These are phyloP conservation scores for Podotricha telesiphe DNA, from an alignment of 2,888 invertebrate species.

Conservation along the genomic window DNA sequence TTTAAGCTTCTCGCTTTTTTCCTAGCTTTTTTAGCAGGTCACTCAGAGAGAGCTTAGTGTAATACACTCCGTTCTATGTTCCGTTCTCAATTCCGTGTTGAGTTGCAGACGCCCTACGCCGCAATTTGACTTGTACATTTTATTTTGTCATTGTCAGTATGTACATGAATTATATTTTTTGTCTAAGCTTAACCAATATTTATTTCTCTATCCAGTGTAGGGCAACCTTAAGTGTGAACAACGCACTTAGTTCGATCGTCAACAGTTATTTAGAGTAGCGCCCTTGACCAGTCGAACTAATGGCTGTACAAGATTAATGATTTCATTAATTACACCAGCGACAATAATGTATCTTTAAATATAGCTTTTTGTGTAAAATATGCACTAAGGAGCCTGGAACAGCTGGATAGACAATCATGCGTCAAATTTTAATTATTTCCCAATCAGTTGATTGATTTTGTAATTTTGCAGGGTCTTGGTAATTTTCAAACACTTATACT, in stretches of 20 bases:
- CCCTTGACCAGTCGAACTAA: conserved; percentile 77
- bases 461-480: not conserved
- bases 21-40: too few species aligned
- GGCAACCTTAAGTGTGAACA: conserved; percentile 57
- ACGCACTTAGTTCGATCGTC: conserved; percentile 71
- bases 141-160: too few species aligned
- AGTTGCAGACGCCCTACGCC: too few species aligned
- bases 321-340: conserved; percentile 77
- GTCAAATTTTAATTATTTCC: conserved; percentile 26
- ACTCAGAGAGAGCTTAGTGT: too few species aligned
- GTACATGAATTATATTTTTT: too few species aligned
- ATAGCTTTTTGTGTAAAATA: conserved; percentile 41
- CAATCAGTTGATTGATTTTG: conserved; percentile 10
- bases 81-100: too few species aligned
- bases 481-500: not conserved
- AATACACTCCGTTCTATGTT: too few species aligned
- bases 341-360: conserved; percentile 69
- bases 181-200: not conserved
- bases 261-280: conserved; percentile 72
- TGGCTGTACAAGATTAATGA: conserved; percentile 77
- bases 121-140: too few species aligned
- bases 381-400: conserved; percentile 29
- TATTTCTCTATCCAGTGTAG: conserved; percentile 2
- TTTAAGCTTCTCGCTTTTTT: too few species aligned
- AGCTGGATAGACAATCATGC: conserved; percentile 25